Evolutionary conservation across 1,140 invertebrate genomes (phyloP).

Genomic region (Drosophila mayri): DNA sequence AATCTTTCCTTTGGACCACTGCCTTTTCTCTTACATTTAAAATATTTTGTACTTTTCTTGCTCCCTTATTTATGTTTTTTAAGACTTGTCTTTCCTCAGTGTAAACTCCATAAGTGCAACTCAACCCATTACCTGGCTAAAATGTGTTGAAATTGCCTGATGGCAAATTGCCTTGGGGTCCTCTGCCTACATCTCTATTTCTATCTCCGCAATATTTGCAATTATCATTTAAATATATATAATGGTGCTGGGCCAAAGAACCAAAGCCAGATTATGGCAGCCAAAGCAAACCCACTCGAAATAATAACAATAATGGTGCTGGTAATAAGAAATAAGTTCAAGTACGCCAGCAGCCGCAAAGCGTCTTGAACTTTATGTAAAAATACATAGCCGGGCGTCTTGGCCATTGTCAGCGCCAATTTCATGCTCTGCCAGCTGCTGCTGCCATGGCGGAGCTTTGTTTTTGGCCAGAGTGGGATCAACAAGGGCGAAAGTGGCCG

Average conservation of each 20-base stretch:
- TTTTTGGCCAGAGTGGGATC: conserved; percentile 7
- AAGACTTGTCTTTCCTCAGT: not conserved
- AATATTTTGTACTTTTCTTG: too few species aligned
- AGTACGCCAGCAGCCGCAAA: conserved; percentile 51
- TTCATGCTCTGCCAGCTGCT: conserved; percentile 66
- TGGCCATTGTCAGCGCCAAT: conserved; percentile 74
- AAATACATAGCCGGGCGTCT: conserved; percentile 66
- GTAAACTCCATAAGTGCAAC: conserved; percentile 5
- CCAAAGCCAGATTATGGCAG: conserved; percentile 70
- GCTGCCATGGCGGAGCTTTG: not conserved
- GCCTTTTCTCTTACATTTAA: too few species aligned
- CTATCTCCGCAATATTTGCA: conserved; percentile 48
- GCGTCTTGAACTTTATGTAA: conserved; percentile 74
- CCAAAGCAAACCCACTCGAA: conserved; percentile 57
- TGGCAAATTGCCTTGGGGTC: conserved; percentile 61
- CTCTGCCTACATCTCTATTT: conserved; percentile 31
- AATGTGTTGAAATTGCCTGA: conserved; percentile 63
- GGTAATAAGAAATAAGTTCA: conserved; percentile 71
- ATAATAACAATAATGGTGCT: conserved; percentile 53
- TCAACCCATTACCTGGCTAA: conserved; percentile 33
- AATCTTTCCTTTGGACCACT: not conserved
- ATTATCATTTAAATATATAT: conserved; percentile 74
- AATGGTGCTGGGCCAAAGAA: conserved; percentile 64
- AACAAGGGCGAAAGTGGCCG: conserved; percentile 26
- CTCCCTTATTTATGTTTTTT: not conserved